phyloP scores from a whole-genome alignment of 1,140 invertebrate genomes.

The Cepaea nemoralis region DNA sequence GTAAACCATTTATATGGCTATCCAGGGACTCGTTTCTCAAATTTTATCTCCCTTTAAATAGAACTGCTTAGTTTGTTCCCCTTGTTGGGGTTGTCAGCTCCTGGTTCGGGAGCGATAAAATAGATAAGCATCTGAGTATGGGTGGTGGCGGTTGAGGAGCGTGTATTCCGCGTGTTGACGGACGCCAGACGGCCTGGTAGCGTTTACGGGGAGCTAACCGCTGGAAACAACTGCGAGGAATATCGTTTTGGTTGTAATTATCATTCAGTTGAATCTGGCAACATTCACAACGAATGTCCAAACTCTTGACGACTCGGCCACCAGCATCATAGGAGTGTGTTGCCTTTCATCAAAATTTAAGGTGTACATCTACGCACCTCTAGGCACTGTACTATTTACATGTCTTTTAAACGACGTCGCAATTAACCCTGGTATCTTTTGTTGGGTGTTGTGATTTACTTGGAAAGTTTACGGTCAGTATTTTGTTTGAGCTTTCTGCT shows the following conservation, averaged over 20 bases:
- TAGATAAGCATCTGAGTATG: not conserved
- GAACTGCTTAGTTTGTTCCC: not conserved
- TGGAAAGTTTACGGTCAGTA: too few species aligned
- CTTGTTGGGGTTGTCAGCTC: not conserved
- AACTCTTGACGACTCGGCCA: not conserved
- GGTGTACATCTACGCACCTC: too few species aligned
- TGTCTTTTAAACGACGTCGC: too few species aligned
- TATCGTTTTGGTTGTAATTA: not conserved
- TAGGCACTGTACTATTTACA: too few species aligned
- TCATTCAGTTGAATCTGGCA: not conserved
- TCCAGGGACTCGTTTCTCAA: not conserved
- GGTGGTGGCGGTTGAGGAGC: not conserved
- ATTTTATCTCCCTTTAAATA: not conserved
- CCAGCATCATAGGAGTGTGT: too few species aligned
- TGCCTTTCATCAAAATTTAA: too few species aligned
- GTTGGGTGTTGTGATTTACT: too few species aligned
- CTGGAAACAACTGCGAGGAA: not conserved
- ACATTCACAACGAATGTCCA: not conserved
- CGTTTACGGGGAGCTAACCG: not conserved
- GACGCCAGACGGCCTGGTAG: not conserved
- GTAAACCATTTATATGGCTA: not conserved
- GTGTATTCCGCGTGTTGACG: not conserved
- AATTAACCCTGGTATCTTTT: too few species aligned
- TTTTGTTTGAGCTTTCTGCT: too few species aligned
- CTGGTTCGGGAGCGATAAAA: not conserved